Evolutionary conservation across 2,113 vertebrate genomes (phyloP).

Genomic region (Albula goreensis): DNA sequence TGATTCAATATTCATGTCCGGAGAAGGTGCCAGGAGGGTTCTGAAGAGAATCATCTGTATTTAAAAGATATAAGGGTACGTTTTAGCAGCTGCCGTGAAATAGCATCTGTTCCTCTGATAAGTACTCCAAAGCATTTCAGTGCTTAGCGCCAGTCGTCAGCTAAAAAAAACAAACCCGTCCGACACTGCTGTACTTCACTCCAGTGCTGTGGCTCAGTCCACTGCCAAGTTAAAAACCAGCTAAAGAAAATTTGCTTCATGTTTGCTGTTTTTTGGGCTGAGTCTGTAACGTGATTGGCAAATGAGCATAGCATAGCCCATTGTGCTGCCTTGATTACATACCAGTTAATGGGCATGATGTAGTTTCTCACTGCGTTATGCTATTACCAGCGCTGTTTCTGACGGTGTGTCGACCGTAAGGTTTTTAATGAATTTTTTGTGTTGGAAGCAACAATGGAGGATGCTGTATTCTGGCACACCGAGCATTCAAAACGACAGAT

Average conservation of each 20-base stretch:
- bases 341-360: constrained; percentile 20
- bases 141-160: no score
- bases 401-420: background rate
- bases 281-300: background rate
- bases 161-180: no score
- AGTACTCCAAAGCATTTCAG: background rate
- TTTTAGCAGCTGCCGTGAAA: background rate
- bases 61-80: background rate
- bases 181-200: no score
- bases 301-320: background rate
- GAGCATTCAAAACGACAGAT: background rate
- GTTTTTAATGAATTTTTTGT: background rate
- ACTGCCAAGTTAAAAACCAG: background rate
- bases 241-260: background rate
- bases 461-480: background rate
- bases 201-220: background rate
- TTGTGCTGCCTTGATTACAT: background rate
- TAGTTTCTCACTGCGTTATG: background rate
- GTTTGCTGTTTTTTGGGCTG: background rate
- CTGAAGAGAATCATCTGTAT: background rate
- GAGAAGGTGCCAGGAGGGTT: background rate
- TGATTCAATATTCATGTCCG: background rate
- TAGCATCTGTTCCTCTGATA: background rate
- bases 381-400: background rate
- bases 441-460: background rate